Evolutionary conservation across 2,888 invertebrate species (phyloP), one percentile per base, ranked within the genome.

Genomic region (Thereva nobilitata): DNA sequence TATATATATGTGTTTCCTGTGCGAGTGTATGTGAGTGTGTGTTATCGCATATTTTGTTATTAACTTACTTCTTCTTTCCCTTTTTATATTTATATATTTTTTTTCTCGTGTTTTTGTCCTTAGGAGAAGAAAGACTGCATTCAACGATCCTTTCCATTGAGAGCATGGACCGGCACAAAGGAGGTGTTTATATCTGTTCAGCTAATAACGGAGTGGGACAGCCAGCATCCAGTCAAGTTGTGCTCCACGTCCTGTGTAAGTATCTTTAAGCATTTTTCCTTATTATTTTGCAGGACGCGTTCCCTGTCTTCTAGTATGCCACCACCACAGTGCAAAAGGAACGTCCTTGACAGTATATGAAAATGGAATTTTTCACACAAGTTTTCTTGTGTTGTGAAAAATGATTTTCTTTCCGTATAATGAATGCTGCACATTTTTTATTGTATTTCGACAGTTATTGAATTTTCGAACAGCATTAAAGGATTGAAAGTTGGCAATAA

Each of bases 231-330:
- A 84, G 86, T 71, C 84, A 85, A 76, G 86, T 87, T 70, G 82
- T 84, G 66, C 82, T 87, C 50, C 86, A 86, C 77, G 86, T 87
- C 52, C 77, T 86, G 72, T 87, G 87, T 87, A 81, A 87, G 86
- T 85, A 75, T 73, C 38, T 55, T 50, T 55, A 44, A 42, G 34
- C 42, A 42, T 40, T 50, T 52, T 42, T n/a, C 44, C 23, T 8
- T 47, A 23, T 23, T 23, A 23, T 23, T 23, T 23, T 23, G 23
- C 23, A 23, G 23, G 23, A 23, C 23, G 23, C 23, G 23, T 23
- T 23, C 2, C 23, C 23, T 23, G 23, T 23, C 23, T 1, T 23
- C 23, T 23, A 23, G 23, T 23, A 23, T 23, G 2, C 23, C 23
- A 1, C 23, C 23, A 23, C 23, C 23, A 23, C 23, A 23, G 23